Conservation (phyloP, 2,888 invertebrate genomes). For the Osmoderma eremita region DNA sequence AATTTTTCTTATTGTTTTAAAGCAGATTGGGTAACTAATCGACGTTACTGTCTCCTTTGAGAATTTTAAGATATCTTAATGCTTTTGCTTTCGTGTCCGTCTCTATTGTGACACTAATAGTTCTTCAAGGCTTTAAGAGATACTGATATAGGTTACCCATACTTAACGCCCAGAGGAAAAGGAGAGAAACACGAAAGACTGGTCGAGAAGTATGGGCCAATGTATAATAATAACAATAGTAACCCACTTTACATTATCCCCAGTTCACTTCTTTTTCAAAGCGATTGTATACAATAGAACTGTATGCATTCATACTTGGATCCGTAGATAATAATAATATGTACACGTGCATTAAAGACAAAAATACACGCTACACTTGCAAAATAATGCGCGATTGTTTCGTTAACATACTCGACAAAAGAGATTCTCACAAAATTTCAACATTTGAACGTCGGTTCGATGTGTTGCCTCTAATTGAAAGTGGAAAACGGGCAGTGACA, state of each 20-base stretch:
- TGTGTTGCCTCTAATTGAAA: constrained; percentile 17
- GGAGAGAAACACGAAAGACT: no score
- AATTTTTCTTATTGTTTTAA: constrained; percentile 15
- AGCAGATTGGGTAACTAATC: constrained; percentile 13
- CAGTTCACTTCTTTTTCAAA: not conserved
- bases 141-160: constrained; percentile 10
- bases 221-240: not conserved
- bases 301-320: no score
- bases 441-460: constrained; percentile 16
- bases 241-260: constrained; percentile 30
- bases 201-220: constrained; percentile 8
- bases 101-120: constrained; percentile 7
- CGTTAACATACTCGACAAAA: not conserved
- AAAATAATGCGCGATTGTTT: constrained; percentile 32
- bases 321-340: constrained; percentile 13
- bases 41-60: not conserved
- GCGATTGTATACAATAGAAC: no score
- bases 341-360: constrained; percentile 11
- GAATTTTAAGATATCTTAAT: not conserved
- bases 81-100: not conserved
- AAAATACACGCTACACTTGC: constrained; percentile 30
- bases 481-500: constrained; percentile 20
- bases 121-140: constrained; percentile 21
- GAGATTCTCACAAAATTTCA: constrained; percentile 27
- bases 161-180: no score